Conservation (phyloP, 2,113 vertebrate species). For the Pan paniscus region DNA sequence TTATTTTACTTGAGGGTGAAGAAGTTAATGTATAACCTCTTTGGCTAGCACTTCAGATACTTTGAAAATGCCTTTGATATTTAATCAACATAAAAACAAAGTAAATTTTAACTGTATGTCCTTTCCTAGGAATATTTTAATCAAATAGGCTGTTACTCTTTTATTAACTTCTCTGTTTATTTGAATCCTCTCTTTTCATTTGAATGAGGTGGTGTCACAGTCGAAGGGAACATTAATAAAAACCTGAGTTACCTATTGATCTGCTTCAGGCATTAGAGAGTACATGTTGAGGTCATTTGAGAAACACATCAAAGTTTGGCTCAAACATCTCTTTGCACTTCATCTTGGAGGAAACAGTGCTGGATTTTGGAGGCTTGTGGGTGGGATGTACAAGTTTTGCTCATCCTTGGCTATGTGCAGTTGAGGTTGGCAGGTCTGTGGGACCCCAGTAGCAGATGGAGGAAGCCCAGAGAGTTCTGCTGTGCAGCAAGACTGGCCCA, state of each 20-base stretch:
- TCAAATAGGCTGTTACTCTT: neutral
- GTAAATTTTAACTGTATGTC: slow-evolving; percentile 19
- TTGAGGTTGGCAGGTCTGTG: neutral
- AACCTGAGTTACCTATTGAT: neutral
- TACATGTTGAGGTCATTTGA: neutral
- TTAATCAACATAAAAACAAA: slow-evolving; percentile 45
- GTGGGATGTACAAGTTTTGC: neutral
- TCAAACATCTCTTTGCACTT: neutral
- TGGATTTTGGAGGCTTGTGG: neutral
- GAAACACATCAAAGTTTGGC: neutral
- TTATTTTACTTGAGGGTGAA: slow-evolving; percentile 62
- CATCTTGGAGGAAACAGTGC: neutral
- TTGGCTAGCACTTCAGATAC: slow-evolving; percentile 47
- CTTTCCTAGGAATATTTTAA: slow-evolving; percentile 29
- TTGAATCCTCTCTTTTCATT: neutral
- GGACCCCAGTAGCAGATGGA: neutral
- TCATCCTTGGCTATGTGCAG: neutral
- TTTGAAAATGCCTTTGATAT: slow-evolving; percentile 57
- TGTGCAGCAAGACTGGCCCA: too few species aligned
- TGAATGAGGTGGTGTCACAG: neutral
- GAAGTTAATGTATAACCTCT: slow-evolving; percentile 47
- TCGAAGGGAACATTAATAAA: neutral
- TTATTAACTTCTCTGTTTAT: neutral
- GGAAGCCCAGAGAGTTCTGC: neutral
- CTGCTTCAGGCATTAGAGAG: neutral